Evolutionary conservation across 2,888 invertebrate species (phyloP).

Genomic region (Matsumyia berberina): DNA sequence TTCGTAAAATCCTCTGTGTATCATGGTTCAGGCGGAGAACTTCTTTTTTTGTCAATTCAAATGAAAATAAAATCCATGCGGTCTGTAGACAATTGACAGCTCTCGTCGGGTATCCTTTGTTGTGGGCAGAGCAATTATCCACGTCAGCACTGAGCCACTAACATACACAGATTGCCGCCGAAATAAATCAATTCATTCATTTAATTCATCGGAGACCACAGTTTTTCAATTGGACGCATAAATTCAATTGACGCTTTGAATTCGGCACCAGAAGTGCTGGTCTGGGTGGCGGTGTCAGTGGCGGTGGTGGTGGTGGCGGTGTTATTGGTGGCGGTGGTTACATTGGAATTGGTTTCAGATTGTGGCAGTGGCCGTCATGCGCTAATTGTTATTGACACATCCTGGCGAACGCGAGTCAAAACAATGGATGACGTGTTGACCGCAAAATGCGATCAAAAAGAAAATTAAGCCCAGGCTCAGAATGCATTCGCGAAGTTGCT

Average conservation of each 20-base stretch:
- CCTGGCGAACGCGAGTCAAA: conserved; percentile 38
- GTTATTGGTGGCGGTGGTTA: conserved; percentile 10
- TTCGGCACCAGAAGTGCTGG: conserved; percentile 7
- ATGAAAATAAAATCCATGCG: conserved; percentile 31
- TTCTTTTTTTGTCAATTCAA: conserved; percentile 36
- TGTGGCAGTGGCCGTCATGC: conserved; percentile 51
- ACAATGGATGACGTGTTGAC: conserved; percentile 42
- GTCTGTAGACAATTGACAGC: conserved; percentile 64
- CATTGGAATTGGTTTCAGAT: conserved; percentile 19
- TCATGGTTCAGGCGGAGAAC: conserved; percentile 11
- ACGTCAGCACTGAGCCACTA: conserved; percentile 52
- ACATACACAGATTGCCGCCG: conserved; percentile 35
- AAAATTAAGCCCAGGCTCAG: not conserved
- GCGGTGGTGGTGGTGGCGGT: not conserved
- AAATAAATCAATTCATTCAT: conserved; percentile 70
- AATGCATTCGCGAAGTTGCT: not conserved
- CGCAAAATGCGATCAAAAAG: conserved; percentile 9
- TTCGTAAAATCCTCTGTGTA: not conserved
- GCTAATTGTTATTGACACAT: conserved; percentile 70
- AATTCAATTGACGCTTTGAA: conserved; percentile 64
- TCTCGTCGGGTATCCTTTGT: conserved; percentile 59
- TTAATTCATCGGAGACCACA: conserved; percentile 60
- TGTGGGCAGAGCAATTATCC: conserved; percentile 65
- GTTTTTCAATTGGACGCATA: conserved; percentile 61
- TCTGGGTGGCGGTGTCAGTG: not conserved